Evolutionary conservation across 2,113 vertebrate species (phyloP).

Genomic region (Notechis scutatus): DNA sequence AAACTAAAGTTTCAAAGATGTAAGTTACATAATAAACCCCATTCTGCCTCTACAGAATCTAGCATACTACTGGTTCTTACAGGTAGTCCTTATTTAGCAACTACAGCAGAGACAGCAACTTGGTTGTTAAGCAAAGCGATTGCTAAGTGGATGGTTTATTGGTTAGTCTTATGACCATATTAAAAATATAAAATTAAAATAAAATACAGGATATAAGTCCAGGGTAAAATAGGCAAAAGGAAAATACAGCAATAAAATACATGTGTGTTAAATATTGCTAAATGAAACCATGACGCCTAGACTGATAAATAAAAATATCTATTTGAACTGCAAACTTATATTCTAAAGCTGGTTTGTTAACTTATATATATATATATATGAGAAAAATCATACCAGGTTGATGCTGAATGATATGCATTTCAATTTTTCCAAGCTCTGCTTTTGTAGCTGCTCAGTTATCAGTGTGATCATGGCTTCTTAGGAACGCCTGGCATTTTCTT

Average conservation of each 20-base stretch:
- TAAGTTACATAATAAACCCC: neutral
- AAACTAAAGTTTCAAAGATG: neutral
- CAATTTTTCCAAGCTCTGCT: constrained; percentile 85
- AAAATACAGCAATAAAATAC: neutral
- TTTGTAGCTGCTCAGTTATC: constrained; percentile 84
- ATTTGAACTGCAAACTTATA: neutral
- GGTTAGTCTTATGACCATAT: neutral
- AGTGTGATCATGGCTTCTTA: constrained; percentile 81
- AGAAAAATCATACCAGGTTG: constrained; percentile 74
- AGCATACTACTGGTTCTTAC: neutral
- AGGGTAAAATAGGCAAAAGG: neutral
- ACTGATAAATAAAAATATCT: neutral
- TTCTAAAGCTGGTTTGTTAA: neutral
- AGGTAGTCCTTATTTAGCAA: neutral
- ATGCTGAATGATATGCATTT: constrained; percentile 79
- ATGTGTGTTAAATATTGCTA: neutral
- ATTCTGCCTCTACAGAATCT: neutral
- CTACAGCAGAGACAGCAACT: neutral
- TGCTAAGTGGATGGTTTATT: neutral
- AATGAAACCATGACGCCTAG: neutral
- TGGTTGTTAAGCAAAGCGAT: neutral
- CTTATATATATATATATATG: too few relatives aligned
- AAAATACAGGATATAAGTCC: neutral
- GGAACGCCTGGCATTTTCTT: constrained; percentile 1
- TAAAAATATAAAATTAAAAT: neutral